phyloP scores from a whole-genome alignment of 2,113 vertebrate species.

The Sphaerodactylus townsendi region DNA sequence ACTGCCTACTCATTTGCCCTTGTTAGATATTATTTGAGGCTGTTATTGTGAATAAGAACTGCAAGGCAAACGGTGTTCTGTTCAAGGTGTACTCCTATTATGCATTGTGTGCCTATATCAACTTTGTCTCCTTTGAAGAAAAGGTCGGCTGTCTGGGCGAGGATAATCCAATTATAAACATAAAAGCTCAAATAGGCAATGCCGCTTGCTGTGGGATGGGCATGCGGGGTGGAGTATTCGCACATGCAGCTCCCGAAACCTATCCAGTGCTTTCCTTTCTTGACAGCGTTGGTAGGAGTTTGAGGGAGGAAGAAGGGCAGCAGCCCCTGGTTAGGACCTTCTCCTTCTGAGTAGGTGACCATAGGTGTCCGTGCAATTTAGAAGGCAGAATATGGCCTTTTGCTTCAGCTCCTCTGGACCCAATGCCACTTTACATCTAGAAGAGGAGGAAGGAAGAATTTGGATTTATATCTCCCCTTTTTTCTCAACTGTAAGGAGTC shows the following conservation, averaged over 20 bases:
- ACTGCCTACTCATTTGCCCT: conserved; percentile 26
- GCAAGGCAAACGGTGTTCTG: background rate
- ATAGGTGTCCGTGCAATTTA: background rate
- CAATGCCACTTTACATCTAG: background rate
- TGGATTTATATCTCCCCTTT: no score
- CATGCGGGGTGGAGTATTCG: background rate
- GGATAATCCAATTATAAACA: background rate
- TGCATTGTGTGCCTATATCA: background rate
- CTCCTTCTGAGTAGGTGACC: background rate
- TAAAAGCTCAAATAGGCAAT: background rate
- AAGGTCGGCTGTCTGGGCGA: background rate
- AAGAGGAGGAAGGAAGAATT: no score
- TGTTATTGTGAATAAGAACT: conserved; percentile 6
- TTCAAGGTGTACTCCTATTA: background rate
- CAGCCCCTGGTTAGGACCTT: background rate
- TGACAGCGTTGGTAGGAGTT: no score
- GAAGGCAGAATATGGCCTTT: background rate
- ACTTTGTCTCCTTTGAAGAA: background rate
- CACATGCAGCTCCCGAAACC: background rate
- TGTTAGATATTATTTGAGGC: conserved; percentile 45
- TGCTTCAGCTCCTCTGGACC: background rate
- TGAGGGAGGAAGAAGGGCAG: background rate
- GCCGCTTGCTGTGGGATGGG: background rate
- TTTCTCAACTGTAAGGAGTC: no score
- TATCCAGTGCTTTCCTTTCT: background rate